phyloP scores from a whole-genome alignment of 1,140 invertebrate species.

The Drosophila tani region DNA sequence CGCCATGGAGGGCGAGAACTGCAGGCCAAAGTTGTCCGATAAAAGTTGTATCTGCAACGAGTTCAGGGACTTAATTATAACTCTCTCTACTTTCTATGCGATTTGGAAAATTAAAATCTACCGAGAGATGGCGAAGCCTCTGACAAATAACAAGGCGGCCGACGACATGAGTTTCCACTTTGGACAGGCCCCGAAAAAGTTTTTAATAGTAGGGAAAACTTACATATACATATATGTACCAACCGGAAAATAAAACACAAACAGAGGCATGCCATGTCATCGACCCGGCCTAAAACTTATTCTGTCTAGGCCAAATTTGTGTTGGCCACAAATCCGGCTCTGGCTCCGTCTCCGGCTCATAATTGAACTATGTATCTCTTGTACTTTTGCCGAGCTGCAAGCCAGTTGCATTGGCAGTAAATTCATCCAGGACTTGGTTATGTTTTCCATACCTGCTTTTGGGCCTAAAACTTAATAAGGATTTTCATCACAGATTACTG shows the following conservation, averaged over 20 bases:
- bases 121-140: constrained; percentile 45
- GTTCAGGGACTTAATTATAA: constrained; percentile 36
- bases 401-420: constrained; percentile 47
- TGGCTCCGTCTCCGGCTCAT: constrained; percentile 32
- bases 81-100: constrained; percentile 4
- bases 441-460: constrained; percentile 10
- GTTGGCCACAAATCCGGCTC: constrained; percentile 29
- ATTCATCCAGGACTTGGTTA: constrained; percentile 35
- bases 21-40: constrained; percentile 88
- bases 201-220: constrained; percentile 67
- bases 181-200: constrained; percentile 53
- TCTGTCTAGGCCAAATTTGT: constrained; percentile 60
- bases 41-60: constrained; percentile 86
- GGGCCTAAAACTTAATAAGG: constrained; percentile 37
- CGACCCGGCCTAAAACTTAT: constrained; percentile 55
- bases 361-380: constrained; percentile 56
- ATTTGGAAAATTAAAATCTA: constrained; percentile 27
- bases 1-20: constrained; percentile 87
- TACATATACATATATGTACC: constrained; percentile 38
- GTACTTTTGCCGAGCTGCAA: constrained; percentile 15
- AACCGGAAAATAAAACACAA: background rate
- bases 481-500: constrained; percentile 46
- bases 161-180: constrained; percentile 79
- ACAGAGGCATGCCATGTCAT: constrained; percentile 17
- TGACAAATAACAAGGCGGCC: constrained; percentile 59